These are phyloP conservation scores for Cirrhinus molitorella DNA, from an alignment of 2,797 vertebrate species.

Conservation along the genomic window DNA sequence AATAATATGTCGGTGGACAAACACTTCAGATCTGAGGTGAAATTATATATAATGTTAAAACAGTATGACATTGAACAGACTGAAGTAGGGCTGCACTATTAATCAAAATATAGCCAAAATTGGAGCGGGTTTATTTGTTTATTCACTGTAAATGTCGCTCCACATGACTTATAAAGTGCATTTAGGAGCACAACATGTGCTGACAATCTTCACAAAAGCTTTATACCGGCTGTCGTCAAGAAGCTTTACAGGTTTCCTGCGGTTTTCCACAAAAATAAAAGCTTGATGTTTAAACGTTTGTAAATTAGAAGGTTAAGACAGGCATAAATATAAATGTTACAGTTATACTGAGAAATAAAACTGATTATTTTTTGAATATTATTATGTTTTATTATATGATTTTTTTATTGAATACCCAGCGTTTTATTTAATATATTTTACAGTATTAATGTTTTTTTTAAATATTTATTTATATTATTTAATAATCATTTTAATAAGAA, in stretches of 20 bases:
- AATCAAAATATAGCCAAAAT: background rate
- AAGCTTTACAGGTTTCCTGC: background rate
- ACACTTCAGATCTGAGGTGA: background rate
- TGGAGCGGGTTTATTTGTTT: background rate
- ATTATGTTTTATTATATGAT: no score
- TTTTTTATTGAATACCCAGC: no score
- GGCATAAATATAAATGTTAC: background rate
- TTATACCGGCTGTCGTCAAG: background rate
- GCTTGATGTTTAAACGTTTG: background rate
- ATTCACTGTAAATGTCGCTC: background rate
- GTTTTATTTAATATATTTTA: no score
- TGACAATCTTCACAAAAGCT: background rate
- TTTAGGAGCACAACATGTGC: background rate
- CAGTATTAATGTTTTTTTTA: no score
- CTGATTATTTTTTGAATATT: background rate
- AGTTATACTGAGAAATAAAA: background rate
- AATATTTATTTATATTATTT: no score
- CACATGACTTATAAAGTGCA: background rate
- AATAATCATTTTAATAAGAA: no score
- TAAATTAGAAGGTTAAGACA: background rate
- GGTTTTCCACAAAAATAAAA: background rate
- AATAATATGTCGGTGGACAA: background rate
- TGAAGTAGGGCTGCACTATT: background rate
- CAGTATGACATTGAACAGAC: background rate
- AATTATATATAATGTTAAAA: background rate